Percentiles rank a stretch among this genome's conserved stretches.
These are phyloP conservation scores for Darevskia nairensis DNA, from an alignment of 2,797 vertebrate species.

Conservation along the genomic window DNA sequence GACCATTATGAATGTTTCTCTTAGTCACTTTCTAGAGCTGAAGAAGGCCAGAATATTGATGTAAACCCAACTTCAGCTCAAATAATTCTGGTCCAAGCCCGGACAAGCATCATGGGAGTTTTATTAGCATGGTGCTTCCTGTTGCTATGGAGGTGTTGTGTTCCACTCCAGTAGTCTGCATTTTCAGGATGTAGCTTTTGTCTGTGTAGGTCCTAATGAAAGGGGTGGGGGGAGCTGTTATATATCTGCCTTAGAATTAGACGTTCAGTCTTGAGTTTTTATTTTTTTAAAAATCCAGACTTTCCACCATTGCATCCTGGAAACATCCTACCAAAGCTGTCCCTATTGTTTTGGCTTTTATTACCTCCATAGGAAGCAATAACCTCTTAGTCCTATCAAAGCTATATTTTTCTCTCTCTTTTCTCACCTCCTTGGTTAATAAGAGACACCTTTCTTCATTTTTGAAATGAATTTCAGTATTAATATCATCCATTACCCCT, in stretches of 20 bases:
- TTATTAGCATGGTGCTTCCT: conserved; percentile 57
- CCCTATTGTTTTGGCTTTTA: not conserved
- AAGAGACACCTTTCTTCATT: conserved; percentile 1
- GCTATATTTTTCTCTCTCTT: conserved; percentile 1
- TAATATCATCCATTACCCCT: not conserved
- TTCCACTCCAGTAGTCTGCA: conserved; percentile 52
- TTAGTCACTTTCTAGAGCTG: conserved; percentile 24
- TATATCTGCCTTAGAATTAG: conserved; percentile 65
- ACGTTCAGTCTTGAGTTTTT: conserved; percentile 45
- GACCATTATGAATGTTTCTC: not conserved
- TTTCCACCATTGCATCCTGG: conserved; percentile 51
- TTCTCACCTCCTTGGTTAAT: conserved; percentile 50
- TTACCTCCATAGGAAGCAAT: conserved; percentile 50
- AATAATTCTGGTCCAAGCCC: not conserved
- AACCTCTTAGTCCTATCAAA: rapidly evolving
- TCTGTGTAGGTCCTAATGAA: conserved; percentile 59
- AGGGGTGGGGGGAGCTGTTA: conserved; percentile 30
- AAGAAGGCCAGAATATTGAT: not conserved
- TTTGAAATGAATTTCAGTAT: rapidly evolving
- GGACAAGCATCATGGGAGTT: conserved; percentile 31
- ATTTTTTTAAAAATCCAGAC: not conserved
- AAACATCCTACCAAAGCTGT: conserved; percentile 38
- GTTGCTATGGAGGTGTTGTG: conserved; percentile 53
- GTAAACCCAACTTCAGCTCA: conserved; percentile 37
- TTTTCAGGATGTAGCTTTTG: conserved; percentile 47